phyloP scores from a whole-genome alignment of 2,888 invertebrate species.

The Drosophila ezoana region DNA sequence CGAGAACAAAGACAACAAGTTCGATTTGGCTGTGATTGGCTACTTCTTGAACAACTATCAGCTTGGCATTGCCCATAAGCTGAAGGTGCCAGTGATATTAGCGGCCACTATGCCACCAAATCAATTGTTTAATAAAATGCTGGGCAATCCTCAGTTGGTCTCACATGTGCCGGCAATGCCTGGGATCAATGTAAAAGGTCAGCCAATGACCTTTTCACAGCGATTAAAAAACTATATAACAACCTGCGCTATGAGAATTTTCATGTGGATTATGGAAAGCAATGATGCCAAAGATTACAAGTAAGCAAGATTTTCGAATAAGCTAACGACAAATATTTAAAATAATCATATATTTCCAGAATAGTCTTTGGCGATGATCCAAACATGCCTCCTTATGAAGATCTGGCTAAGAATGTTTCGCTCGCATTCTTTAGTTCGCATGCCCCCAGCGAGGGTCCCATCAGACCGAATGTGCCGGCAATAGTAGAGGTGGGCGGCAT shows the following conservation, averaged over 20 bases:
- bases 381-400: constrained; percentile 62
- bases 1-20: constrained; percentile 68
- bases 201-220: constrained; percentile 49
- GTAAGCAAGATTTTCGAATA: constrained; percentile 21
- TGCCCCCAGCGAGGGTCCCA: constrained; percentile 74
- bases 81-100: constrained; percentile 77
- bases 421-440: constrained; percentile 77
- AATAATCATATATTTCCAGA: constrained; percentile 8
- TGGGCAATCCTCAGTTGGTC: constrained; percentile 73
- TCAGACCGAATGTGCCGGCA: constrained; percentile 80
- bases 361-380: constrained; percentile 61
- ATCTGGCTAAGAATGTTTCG: constrained; percentile 78
- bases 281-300: constrained; percentile 33
- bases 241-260: constrained; percentile 1
- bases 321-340: too few relatives aligned
- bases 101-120: constrained; percentile 56
- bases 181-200: constrained; percentile 35
- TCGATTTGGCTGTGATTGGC: constrained; percentile 80
- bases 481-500: constrained; percentile 83
- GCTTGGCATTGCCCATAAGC: constrained; percentile 73
- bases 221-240: constrained; percentile 56
- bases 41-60: constrained; percentile 80
- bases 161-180: constrained; percentile 66
- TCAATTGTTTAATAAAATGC: constrained; percentile 43
- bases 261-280: constrained; percentile 16